A percentile compares a stretch with the other conserved stretches of the same genome.
These are phyloP conservation scores for Sterna hirundo DNA, from an alignment of 2,113 vertebrate species.

Conservation along the genomic window DNA sequence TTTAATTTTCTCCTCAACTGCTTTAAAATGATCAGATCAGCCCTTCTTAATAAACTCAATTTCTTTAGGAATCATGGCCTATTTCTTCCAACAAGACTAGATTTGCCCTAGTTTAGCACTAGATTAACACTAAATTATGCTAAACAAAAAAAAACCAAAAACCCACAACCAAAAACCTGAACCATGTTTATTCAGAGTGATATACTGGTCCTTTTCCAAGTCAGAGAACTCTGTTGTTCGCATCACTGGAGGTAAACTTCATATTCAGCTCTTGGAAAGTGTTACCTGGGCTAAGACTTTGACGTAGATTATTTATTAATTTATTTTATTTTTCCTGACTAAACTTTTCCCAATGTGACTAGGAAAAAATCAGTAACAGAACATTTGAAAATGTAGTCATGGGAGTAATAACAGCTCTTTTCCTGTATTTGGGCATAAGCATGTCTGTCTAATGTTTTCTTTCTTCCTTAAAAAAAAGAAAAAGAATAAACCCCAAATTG, in stretches of 20 bases:
- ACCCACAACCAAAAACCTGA: neutral
- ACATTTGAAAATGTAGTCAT: neutral
- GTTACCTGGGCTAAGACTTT: neutral
- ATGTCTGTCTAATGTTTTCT: neutral
- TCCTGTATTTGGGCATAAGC: neutral
- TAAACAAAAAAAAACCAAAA: neutral
- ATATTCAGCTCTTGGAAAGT: neutral
- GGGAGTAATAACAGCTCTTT: neutral
- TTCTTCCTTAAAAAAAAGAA: neutral
- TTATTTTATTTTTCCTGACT: neutral
- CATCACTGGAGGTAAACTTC: neutral
- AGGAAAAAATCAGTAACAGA: neutral
- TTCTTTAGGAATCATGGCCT: neutral
- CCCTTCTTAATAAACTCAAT: neutral
- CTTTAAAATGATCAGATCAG: neutral
- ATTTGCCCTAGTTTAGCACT: neutral
- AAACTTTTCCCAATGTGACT: neutral
- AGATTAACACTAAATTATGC: neutral
- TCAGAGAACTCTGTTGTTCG: neutral
- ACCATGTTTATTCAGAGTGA: neutral
- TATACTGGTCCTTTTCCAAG: neutral
- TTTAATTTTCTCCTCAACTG: neutral
- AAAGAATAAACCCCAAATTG: neutral
- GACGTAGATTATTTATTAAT: too few species aligned
- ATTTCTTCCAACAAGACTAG: neutral